These are phyloP conservation scores for Dreissena polymorpha DNA, from an alignment of 1,140 invertebrate species.

Conservation along the genomic window DNA sequence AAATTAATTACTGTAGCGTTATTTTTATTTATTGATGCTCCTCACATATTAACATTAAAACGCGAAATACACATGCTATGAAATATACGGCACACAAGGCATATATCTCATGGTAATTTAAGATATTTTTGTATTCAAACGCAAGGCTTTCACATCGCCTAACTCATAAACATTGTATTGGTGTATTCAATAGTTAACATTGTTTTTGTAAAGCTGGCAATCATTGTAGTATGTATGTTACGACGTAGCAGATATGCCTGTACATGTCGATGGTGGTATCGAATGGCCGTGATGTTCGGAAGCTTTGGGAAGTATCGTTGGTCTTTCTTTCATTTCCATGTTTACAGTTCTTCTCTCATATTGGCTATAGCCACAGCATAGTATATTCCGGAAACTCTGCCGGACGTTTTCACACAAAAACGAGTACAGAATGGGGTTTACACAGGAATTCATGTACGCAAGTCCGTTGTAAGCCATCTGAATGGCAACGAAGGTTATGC, in stretches of 20 bases:
- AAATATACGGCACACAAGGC: too few species aligned
- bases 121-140: too few species aligned
- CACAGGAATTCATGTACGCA: slow-evolving; percentile 96
- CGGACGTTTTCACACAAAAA: slow-evolving; percentile 93
- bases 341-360: slow-evolving; percentile 69
- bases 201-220: slow-evolving; percentile 18
- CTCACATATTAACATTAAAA: too few species aligned
- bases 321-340: slow-evolving; percentile 23
- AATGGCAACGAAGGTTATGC: slow-evolving; percentile 82
- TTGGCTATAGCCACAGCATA: slow-evolving; percentile 66
- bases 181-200: slow-evolving; percentile 38
- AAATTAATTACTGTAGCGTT: too few species aligned
- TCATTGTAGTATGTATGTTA: slow-evolving; percentile 32
- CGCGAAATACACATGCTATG: too few species aligned
- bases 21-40: too few species aligned
- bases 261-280: slow-evolving; percentile 20
- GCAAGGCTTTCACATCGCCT: too few species aligned
- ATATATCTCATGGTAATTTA: too few species aligned
- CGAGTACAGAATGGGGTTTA: slow-evolving; percentile 97
- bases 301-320: not conserved
- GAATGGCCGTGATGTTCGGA: not conserved
- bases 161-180: slow-evolving; percentile 25
- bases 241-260: too few species aligned
- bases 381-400: slow-evolving; percentile 88
- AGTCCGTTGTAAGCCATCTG: slow-evolving; percentile 93